Conservation (phyloP, 2,113 vertebrate genomes). For the Kryptolebias marmoratus region DNA sequence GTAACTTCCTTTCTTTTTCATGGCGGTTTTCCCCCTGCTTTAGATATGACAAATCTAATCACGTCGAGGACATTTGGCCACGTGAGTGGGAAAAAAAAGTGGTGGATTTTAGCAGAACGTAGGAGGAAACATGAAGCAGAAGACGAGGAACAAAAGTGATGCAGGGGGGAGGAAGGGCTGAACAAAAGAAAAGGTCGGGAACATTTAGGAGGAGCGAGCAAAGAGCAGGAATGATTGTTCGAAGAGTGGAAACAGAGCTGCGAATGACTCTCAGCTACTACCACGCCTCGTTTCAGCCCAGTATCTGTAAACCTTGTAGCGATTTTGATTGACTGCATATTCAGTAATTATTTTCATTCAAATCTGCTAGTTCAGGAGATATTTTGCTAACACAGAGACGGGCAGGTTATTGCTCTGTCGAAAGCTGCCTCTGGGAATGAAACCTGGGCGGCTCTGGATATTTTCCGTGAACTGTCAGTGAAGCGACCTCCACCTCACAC, state of each 20-base stretch:
- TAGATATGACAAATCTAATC: slow-evolving; percentile 32
- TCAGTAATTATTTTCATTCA: too few relatives aligned
- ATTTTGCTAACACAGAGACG: too few relatives aligned
- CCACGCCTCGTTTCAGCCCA: too few relatives aligned
- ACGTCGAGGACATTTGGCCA: slow-evolving; percentile 30
- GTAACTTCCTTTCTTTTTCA: too few relatives aligned
- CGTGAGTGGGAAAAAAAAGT: slow-evolving; percentile 26
- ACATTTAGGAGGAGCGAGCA: not conserved
- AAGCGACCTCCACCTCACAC: slow-evolving; percentile 21
- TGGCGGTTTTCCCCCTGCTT: not conserved
- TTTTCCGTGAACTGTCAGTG: slow-evolving; percentile 55
- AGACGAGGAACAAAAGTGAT: slow-evolving; percentile 39
- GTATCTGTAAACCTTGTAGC: too few relatives aligned
- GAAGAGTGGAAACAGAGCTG: too few relatives aligned
- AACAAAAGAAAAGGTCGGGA: not conserved
- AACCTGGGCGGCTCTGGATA: slow-evolving; percentile 1
- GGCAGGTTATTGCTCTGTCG: slow-evolving; percentile 23
- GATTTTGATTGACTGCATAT: too few relatives aligned
- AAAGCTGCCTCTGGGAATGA: slow-evolving; percentile 26
- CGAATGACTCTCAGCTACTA: too few relatives aligned
- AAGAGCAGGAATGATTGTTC: not conserved
- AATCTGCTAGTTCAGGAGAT: too few relatives aligned
- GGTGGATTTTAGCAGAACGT: slow-evolving; percentile 42
- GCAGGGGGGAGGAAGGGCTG: slow-evolving; percentile 1
- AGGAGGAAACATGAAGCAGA: slow-evolving; percentile 51